Base-by-base conservation (phyloP, 2,888 invertebrate species). In the Drosophila leonis region DNA sequence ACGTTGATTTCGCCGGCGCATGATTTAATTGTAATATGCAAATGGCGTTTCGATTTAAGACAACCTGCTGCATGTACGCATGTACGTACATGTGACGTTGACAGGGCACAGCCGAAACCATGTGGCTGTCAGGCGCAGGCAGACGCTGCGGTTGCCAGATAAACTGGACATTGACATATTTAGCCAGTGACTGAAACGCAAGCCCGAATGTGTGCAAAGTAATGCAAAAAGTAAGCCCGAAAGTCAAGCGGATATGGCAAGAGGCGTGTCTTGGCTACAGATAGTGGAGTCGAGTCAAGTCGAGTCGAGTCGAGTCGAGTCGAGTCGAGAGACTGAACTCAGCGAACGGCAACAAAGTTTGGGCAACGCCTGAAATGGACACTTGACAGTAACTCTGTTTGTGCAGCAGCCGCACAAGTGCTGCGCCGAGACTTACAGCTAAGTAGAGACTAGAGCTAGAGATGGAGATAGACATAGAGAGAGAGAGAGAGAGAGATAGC, bases 1-100 rank as follows among this genome's bases (percentile, higher is more conserved):
- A 46, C 78, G 72, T 69, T 76, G 82, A 75, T 87, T 89, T 83
- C 48, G 44, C 52, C 71, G 59, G 62, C 65, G 54, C 86, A 75
- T 84, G 79, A 88, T 88, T 90, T 85, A 85, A 85, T 85, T 85
- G 84, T 88, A 90, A 82, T 75, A 85, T 90, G 90, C 82, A 85
- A 85, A 85, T 90, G 46, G 27, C 62, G 46, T 37, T 66, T 72
- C 81, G 66, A 77, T 80, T 86, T 64, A 68, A 75, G 63, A 65
- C 59, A 71, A 51, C 52, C 62, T 65, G 78, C 60, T 65, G 75
- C 55, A 59, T 56, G 29, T 33, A 39, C 52, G 66, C 65, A 52
- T 68, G 18, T 20, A 54, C 33, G 24, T 69, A 39, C 37, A 27
- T 54, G 82, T 39, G 84, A 72, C 65, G 74, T 84, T 84, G 88